These are phyloP conservation scores for Leucopsar rothschildi DNA, from an alignment of 2,113 vertebrate species.

Conservation along the genomic window DNA sequence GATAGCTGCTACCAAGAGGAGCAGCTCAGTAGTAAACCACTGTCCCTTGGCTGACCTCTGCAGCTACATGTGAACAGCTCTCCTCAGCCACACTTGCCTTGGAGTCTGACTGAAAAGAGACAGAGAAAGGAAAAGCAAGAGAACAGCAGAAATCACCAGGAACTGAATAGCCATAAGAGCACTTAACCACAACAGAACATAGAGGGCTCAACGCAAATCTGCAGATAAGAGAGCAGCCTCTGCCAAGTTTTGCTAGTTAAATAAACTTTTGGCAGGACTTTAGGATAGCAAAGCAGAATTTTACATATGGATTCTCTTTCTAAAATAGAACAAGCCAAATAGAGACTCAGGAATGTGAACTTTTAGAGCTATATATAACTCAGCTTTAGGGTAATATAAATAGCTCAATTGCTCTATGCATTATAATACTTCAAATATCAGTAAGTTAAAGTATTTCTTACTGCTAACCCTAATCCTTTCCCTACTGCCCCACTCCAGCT, in stretches of 20 bases:
- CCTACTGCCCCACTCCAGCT: not conserved
- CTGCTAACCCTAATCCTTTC: not conserved
- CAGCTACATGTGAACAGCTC: not conserved
- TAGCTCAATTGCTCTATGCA: not conserved
- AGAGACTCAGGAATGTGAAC: not conserved
- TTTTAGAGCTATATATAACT: not conserved
- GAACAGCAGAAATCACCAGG: not conserved
- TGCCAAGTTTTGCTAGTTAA: not conserved
- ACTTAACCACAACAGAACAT: not conserved
- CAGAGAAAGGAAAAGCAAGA: not conserved
- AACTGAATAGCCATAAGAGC: not conserved
- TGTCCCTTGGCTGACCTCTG: slow-evolving; percentile 19
- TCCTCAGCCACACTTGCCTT: not conserved
- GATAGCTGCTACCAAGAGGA: not conserved
- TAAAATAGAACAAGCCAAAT: not conserved
- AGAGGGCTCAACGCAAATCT: not conserved
- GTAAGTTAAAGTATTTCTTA: not conserved
- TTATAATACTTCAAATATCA: not conserved
- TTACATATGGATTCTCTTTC: not conserved
- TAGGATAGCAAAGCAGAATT: not conserved
- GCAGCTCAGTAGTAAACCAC: not conserved
- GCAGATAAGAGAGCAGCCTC: not conserved
- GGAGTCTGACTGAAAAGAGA: not conserved
- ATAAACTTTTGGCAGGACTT: not conserved
- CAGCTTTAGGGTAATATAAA: not conserved